Conservation (phyloP, 2,797 vertebrate species). For the Stomatorhinus walkeri region DNA sequence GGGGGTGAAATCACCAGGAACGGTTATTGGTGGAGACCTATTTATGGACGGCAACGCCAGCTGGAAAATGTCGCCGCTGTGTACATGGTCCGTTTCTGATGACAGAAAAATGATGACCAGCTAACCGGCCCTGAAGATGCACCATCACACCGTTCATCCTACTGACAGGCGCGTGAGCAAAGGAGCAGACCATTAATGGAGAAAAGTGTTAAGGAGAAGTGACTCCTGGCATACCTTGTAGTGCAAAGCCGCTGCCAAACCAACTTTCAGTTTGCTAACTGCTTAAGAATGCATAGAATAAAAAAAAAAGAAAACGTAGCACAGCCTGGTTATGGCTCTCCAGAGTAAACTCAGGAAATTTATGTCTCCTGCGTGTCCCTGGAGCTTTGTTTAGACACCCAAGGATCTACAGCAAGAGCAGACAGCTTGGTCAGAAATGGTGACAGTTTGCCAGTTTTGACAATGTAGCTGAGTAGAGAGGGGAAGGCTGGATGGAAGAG, state of each 20-base stretch:
- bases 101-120: not conserved
- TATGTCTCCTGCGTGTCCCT: not conserved
- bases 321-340: slow-evolving; percentile 9
- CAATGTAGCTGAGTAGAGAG: not conserved
- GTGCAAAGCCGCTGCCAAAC: not conserved
- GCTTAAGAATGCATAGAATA: slow-evolving; percentile 16
- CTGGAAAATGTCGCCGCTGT: not conserved
- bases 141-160: not conserved
- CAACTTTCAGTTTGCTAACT: not conserved
- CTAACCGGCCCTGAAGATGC: not conserved
- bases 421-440: not conserved
- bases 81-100: not conserved
- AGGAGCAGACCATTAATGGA: slow-evolving; percentile 20
- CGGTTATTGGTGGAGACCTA: not conserved
- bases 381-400: not conserved
- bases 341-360: slow-evolving; percentile 24
- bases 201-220: not conserved
- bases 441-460: not conserved
- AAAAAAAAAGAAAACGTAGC: slow-evolving; percentile 1
- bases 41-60: not conserved
- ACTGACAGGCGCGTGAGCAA: not conserved
- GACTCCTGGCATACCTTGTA: not conserved
- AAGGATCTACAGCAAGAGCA: not conserved
- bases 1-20: not conserved
- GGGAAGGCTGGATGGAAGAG: not conserved